A percentile compares a stretch with the other conserved stretches of the same genome.
Conservation (phyloP, 1,140 invertebrate genomes). For the Pseudomyrmex dendroicus region DNA sequence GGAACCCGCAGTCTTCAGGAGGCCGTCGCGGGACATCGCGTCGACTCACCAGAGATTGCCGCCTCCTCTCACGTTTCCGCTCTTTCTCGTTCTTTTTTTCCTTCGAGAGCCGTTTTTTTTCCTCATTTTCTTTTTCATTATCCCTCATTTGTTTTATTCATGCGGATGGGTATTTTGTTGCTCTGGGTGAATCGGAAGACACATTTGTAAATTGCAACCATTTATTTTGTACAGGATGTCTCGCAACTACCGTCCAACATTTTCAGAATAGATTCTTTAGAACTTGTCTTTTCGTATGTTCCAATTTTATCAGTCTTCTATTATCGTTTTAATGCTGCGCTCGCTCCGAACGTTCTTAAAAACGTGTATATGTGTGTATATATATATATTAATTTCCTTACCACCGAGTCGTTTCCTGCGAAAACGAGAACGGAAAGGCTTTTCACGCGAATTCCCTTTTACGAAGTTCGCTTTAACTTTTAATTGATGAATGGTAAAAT, state of each 20-base stretch:
- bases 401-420: conserved; percentile 54
- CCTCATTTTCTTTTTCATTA: conserved; percentile 45
- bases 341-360: conserved; percentile 45
- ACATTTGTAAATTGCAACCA: too few relatives aligned
- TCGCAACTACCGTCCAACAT: too few relatives aligned
- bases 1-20: conserved; percentile 35
- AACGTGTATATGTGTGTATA: neutral
- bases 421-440: conserved; percentile 19
- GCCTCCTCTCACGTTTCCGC: conserved; percentile 29
- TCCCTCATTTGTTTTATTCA: neutral
- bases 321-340: neutral
- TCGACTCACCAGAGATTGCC: conserved; percentile 52
- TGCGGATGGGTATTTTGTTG: neutral
- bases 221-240: too few relatives aligned
- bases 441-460: conserved; percentile 28
- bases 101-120: conserved; percentile 4
- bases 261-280: too few relatives aligned
- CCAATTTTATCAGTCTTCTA: too few relatives aligned
- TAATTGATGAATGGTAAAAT: conserved; percentile 75
- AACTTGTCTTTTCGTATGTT: too few relatives aligned
- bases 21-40: conserved; percentile 52
- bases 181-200: too few relatives aligned
- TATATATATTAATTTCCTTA: conserved; percentile 56
- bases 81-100: conserved; percentile 14
- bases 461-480: conserved; percentile 64